A percentile compares a stretch with the other conserved stretches of the same genome.
Conservation (phyloP, 2,113 vertebrate species). For the Dromiciops gliroides region DNA sequence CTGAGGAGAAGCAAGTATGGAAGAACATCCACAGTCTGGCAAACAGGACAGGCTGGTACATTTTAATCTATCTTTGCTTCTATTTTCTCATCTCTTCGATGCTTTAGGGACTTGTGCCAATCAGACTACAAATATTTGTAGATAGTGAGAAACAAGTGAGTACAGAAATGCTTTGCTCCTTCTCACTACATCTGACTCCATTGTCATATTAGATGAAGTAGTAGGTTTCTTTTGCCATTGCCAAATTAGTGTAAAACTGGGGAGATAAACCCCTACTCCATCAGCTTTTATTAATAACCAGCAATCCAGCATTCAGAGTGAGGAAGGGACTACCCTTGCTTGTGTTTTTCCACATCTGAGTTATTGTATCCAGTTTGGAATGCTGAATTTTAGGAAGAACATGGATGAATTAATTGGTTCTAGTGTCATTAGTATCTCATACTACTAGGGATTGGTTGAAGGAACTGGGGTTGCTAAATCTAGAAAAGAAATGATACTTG, state of each 20-base stretch:
- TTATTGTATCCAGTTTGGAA: neutral
- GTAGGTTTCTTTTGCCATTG: slow-evolving; percentile 18
- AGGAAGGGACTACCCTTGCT: neutral
- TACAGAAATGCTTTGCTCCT: neutral
- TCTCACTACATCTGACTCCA: neutral
- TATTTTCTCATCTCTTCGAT: neutral
- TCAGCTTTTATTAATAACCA: neutral
- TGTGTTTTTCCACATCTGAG: neutral
- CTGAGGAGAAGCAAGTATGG: neutral
- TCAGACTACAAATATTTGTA: neutral
- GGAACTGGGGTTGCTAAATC: neutral
- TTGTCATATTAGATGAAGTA: neutral
- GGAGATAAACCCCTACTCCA: neutral
- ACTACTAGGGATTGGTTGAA: neutral
- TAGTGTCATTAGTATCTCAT: neutral
- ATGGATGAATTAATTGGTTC: neutral
- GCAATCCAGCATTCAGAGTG: neutral
- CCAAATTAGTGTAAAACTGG: neutral
- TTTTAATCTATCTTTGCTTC: neutral
- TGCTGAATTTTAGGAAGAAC: neutral
- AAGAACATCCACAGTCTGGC: neutral
- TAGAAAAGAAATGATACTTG: neutral
- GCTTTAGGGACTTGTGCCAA: neutral
- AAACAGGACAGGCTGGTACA: neutral
- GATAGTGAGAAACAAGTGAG: neutral